Base-by-base conservation (phyloP, 2,797 vertebrate species). In the Fistularia tabacaria region DNA sequence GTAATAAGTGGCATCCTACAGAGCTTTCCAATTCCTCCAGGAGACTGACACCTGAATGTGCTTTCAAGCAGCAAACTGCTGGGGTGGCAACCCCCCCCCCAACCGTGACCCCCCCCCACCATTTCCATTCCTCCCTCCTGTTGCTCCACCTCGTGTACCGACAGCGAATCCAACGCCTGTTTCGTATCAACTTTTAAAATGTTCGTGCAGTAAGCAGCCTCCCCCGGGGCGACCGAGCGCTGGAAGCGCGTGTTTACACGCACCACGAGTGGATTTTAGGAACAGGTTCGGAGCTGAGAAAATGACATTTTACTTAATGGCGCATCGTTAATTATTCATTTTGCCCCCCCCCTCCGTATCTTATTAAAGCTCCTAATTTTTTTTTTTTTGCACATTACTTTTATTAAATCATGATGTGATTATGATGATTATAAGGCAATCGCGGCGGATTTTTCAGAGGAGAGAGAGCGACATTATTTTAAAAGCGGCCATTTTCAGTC, bases 41-140 rank as follows among this genome's bases (percentile, higher is more conserved):
- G 81, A 87, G 88, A 91, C 80, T 90, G 88, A 90, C 87, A 90
- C 84, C 86, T 88, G 88, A 90, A 87, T 88, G 85, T 82, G 79
- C 82, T 87, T 83, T 87, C 84, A 87, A 80, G 78, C 80, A 65
- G 71, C 63, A 85, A 82, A 81, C 81, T 64, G 47, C 75, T 83
- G 80, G 25, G 80, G 79, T 78, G 69, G 59, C 58, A 68, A 69
- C 73, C 48, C 39, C 69, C 38, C 44, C 14, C 11, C n/a, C n/a
- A n/a, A n/a, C n/a, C n/a, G n/a, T n/a, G n/a, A n/a, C n/a, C n/a
- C 41, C 1, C 14, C 50, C 13, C 46, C 47, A 12, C 3, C 56
- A 50, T 52, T 25, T 54, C 46, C 60, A 5, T 25, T 40, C 42
- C 9, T 58, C 5, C 7, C 44, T 10, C 53, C 8, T 6, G 42